Conservation (phyloP, 2,113 vertebrate genomes). For the Paracanthobrama guichenoti region DNA sequence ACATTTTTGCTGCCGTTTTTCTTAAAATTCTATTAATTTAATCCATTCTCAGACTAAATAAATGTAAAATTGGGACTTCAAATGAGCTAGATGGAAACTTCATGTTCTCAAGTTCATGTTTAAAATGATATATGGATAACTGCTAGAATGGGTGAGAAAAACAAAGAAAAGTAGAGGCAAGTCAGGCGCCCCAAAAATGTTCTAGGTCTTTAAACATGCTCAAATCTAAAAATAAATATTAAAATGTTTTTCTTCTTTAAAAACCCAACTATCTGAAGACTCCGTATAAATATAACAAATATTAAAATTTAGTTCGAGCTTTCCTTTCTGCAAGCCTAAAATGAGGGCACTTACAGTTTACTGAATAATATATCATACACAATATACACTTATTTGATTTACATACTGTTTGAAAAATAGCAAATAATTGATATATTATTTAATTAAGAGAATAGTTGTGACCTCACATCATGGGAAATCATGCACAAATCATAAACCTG, state of each 20-base stretch:
- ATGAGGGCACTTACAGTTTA: background rate
- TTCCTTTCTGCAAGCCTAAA: background rate
- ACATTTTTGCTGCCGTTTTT: too few relatives aligned
- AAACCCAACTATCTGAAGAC: background rate
- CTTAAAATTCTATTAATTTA: too few relatives aligned
- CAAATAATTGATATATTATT: background rate
- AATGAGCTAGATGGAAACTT: too few relatives aligned
- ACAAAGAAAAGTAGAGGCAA: too few relatives aligned
- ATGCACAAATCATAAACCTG: background rate
- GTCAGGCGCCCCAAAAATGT: too few relatives aligned
- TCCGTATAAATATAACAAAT: background rate
- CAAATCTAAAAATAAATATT: background rate
- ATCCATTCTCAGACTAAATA: too few relatives aligned
- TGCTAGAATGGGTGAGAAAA: too few relatives aligned
- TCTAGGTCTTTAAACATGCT: background rate
- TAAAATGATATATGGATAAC: too few relatives aligned
- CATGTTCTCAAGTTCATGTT: too few relatives aligned
- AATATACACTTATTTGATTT: background rate
- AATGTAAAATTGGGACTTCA: too few relatives aligned
- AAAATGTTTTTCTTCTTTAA: background rate
- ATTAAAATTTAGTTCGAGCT: background rate
- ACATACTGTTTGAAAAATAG: background rate
- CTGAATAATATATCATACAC: background rate
- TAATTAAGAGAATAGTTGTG: background rate
- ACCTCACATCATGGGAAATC: background rate